Evolutionary conservation across 1,140 invertebrate genomes (phyloP).

Genomic region (Magallana ariakensis): DNA sequence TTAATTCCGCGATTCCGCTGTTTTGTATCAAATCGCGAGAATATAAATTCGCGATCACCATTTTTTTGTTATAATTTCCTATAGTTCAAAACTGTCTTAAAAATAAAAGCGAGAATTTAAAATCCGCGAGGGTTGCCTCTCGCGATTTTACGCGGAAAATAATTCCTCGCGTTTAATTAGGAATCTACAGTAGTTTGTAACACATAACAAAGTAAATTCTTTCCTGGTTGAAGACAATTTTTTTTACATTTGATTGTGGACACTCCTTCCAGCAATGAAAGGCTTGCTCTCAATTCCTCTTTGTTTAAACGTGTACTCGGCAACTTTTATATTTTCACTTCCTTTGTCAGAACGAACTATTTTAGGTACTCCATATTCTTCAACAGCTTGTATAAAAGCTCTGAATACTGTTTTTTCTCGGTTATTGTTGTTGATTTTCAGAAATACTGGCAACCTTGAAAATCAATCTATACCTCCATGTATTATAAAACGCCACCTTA

Average conservation of each 20-base stretch:
- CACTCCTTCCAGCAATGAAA: slow-evolving; percentile 43
- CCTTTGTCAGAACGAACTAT: slow-evolving; percentile 59
- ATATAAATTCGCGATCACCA: too few relatives aligned
- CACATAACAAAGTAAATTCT: background rate
- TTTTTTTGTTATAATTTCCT: too few relatives aligned
- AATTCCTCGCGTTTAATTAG: too few relatives aligned
- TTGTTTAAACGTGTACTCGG: slow-evolving; percentile 49
- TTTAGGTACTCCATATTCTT: slow-evolving; percentile 54
- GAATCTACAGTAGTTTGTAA: too few relatives aligned
- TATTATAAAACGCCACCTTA: slow-evolving; percentile 60
- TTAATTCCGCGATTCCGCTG: too few relatives aligned
- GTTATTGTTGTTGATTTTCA: slow-evolving; percentile 56
- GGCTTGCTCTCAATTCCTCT: slow-evolving; percentile 24
- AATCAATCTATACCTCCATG: slow-evolving; percentile 62
- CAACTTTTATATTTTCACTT: slow-evolving; percentile 56
- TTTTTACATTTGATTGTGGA: slow-evolving; percentile 49
- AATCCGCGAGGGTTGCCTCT: too few relatives aligned
- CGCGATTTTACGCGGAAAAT: too few relatives aligned
- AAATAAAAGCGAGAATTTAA: too few relatives aligned
- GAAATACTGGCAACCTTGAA: slow-evolving; percentile 53
- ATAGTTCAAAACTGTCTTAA: too few relatives aligned
- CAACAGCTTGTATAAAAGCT: slow-evolving; percentile 57
- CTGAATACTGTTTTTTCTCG: slow-evolving; percentile 53
- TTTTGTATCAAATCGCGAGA: too few relatives aligned
- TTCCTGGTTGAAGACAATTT: background rate